Evolutionary conservation across 2,888 invertebrate species (phyloP).

Genomic region (Onthophagus sagittarius): DNA sequence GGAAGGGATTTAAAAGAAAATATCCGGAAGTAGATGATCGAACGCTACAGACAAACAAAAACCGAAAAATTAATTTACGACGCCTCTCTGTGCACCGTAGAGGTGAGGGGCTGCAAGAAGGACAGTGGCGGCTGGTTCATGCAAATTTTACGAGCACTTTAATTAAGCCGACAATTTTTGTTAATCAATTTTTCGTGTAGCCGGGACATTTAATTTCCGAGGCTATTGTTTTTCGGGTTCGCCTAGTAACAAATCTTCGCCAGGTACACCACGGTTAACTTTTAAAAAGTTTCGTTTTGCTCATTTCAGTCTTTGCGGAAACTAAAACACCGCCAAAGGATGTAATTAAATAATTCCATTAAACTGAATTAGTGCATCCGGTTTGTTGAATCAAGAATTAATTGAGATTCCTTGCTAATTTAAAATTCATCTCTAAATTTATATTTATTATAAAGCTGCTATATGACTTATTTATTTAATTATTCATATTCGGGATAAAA

Average conservation of each 20-base stretch:
- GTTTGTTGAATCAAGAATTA: no score
- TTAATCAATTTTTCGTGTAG: slow-evolving; percentile 1
- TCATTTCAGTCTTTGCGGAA: neutral
- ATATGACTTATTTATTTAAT: neutral
- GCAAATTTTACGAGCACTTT: slow-evolving; percentile 14
- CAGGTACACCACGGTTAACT: neutral
- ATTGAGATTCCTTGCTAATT: no score
- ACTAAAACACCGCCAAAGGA: neutral
- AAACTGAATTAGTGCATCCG: neutral
- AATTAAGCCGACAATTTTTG: slow-evolving; percentile 8
- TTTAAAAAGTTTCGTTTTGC: neutral
- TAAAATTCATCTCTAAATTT: no score
- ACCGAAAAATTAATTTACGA: neutral
- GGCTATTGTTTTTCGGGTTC: neutral
- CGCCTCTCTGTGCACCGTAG: neutral
- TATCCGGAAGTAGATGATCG: no score
- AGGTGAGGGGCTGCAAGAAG: neutral
- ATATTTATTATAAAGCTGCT: no score
- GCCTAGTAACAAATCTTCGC: neutral
- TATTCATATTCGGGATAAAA: no score
- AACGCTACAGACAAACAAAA: neutral
- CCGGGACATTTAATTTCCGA: neutral
- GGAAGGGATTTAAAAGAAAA: neutral
- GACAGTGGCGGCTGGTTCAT: slow-evolving; percentile 3
- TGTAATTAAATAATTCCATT: neutral